Evolutionary conservation across 2,797 vertebrate species (phyloP), one percentile per base, ranked within the genome.

Genomic region (Sebastes steindachneri): DNA sequence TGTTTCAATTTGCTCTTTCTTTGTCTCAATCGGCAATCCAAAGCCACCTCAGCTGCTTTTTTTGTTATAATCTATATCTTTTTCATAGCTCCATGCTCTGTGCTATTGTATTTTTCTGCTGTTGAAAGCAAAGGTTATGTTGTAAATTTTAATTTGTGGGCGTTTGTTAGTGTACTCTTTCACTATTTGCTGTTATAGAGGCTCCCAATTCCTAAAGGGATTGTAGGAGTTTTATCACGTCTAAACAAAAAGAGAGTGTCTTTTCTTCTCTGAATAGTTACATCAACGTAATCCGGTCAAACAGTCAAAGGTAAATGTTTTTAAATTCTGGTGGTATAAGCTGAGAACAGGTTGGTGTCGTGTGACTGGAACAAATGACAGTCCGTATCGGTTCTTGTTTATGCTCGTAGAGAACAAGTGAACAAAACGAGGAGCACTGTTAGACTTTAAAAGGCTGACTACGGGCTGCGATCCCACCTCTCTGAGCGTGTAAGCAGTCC

Each of bases 321-420:
- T 70, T 10, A 51, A 17, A 26, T 45, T 51, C 58, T 41, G 9
- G 29, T 9, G 28, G 48, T n/a, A 53, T 25, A 33, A 26, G 26
- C 21, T 9, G 21, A 81, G 35, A 26, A 23, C 37, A 59, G 68
- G 8, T 55, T 5, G 54, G 68, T 73, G 54, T 73, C 8, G 9
- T 33, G 35, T 85, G 28, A 86, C 79, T 63, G 76, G 58, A 80
- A 84, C 81, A 71, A 74, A 86, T 80, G 66, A 58, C 48, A 51
- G 60, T 21, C 14, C 10, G 25, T 75, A 84, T 87, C 37, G 58
- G 28, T 31, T 71, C 35, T 72, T 76, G 31, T 75, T 68, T 70
- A 29, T 74, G 70, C 4, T 8, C 53, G 11, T 5, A 57, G 59
- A 57, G 59, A 72, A 28, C 19, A 48, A 71, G 63, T 26, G 69